Base-by-base conservation (phyloP, 2,888 invertebrate genomes). In the Nemurella pictetii region DNA sequence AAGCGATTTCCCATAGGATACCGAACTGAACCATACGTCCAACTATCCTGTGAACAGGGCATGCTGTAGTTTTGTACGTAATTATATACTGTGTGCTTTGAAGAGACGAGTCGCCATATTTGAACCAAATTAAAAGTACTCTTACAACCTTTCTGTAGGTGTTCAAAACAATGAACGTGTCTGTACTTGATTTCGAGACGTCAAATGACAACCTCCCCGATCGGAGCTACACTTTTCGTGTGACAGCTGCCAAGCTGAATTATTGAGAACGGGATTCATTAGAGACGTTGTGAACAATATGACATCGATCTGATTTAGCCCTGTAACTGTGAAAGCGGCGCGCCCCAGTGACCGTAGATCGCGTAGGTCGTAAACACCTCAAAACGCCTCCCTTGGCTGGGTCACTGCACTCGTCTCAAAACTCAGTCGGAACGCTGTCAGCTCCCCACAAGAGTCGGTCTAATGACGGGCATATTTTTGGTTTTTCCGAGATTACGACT, bases 41-140 rank as follows among this genome's bases (percentile, higher is more conserved):
- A 27, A 27, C 75, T 80, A 80, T 80, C 32, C n/a, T n/a, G 30
- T 78, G 78, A 30, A 84, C 84, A 87, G 86, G 87, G 85, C 87
- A 86, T 86, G 86, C 86, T 86, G 87, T 87, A 88, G 87, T 87
- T 78, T 87, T 85, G 85, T 84, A 85, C 87, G 87, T 87, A 87
- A 87, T 87, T 87, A 87, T 87, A 85, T 87, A 87, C 87, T 86
- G 86, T 84, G 88, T 88, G 88, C 88, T 88, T 89, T 88, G 87
- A 88, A 88, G 88, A 87, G 87, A 87, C 87, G 87, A 88, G 91
- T 90, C 91, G 91, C 91, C 91, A 91, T 91, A 89, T 91, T 91
- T 91, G 90, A 90, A 89, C 89, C 89, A 88, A 89, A 90, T 89
- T 85, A 82, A 82, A 82, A 55, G 72, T 72, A 28, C 27, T 72